Conservation (phyloP, 2,888 invertebrate species). For the Patella ulyssiponensis region DNA sequence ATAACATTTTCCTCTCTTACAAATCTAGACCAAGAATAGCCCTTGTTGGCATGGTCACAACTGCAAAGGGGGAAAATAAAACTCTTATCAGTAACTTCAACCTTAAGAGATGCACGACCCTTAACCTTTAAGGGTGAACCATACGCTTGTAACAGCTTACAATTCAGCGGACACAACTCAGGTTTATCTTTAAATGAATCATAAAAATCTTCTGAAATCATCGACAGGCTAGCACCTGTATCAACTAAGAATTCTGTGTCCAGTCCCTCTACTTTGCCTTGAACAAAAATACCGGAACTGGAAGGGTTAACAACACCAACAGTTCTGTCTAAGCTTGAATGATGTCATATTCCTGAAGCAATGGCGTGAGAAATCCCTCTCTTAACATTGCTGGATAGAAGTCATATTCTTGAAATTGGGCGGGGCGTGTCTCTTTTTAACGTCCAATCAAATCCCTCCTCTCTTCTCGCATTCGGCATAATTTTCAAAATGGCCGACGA, state of each 20-base stretch:
- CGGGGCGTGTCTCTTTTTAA: too few relatives aligned
- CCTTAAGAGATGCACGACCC: background rate
- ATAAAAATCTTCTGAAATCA: background rate
- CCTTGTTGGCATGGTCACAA: background rate
- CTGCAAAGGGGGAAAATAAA: background rate
- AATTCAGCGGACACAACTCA: background rate
- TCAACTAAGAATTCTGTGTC: background rate
- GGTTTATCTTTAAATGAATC: background rate
- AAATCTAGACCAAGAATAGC: background rate
- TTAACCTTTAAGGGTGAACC: background rate
- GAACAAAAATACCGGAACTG: background rate
- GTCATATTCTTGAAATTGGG: too few relatives aligned
- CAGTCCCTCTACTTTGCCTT: background rate
- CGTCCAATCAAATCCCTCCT: too few relatives aligned
- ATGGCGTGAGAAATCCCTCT: too few relatives aligned
- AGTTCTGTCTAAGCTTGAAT: background rate
- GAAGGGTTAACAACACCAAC: background rate
- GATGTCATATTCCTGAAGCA: too few relatives aligned
- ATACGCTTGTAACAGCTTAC: background rate
- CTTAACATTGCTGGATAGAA: too few relatives aligned
- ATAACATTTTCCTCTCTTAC: background rate
- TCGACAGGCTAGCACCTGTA: background rate
- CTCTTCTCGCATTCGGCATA: too few relatives aligned
- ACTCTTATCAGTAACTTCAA: background rate
- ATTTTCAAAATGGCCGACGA: too few relatives aligned